These are phyloP conservation scores for Ridgeia piscesae DNA, from an alignment of 1,140 invertebrate genomes.

Conservation along the genomic window DNA sequence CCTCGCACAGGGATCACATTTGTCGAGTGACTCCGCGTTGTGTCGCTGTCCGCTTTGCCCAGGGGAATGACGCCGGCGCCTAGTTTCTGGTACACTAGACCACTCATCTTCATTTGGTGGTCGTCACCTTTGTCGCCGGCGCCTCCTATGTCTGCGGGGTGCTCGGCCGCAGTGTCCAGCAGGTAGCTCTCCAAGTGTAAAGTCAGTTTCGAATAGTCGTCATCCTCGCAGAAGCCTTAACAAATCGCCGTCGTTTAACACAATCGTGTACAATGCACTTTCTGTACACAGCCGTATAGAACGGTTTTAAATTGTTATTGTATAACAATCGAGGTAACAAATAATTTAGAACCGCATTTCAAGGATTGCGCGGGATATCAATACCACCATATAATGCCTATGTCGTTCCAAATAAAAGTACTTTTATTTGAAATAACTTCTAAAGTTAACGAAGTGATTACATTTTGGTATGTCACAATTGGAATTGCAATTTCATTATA, in stretches of 20 bases:
- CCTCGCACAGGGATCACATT: background rate
- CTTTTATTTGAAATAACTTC: too few relatives aligned
- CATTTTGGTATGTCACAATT: too few relatives aligned
- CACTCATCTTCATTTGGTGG: background rate
- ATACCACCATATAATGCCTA: too few relatives aligned
- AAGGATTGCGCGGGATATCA: too few relatives aligned
- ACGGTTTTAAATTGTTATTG: too few relatives aligned
- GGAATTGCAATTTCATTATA: too few relatives aligned
- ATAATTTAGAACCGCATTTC: too few relatives aligned
- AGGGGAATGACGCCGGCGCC: background rate
- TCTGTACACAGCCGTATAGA: too few relatives aligned
- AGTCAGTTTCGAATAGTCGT: background rate
- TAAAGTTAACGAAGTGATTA: too few relatives aligned
- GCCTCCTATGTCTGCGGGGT: background rate
- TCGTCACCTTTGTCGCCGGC: background rate
- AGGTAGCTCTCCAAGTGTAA: background rate
- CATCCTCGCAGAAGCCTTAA: background rate
- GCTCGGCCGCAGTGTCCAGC: background rate
- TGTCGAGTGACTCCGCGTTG: background rate
- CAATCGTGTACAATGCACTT: too few relatives aligned
- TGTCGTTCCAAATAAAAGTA: too few relatives aligned
- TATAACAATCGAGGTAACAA: too few relatives aligned
- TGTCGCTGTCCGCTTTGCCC: background rate
- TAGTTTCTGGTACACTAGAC: background rate
- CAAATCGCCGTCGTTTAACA: background rate